phyloP scores from a whole-genome alignment of 2,113 vertebrate genomes.

The Ammospiza caudacuta region DNA sequence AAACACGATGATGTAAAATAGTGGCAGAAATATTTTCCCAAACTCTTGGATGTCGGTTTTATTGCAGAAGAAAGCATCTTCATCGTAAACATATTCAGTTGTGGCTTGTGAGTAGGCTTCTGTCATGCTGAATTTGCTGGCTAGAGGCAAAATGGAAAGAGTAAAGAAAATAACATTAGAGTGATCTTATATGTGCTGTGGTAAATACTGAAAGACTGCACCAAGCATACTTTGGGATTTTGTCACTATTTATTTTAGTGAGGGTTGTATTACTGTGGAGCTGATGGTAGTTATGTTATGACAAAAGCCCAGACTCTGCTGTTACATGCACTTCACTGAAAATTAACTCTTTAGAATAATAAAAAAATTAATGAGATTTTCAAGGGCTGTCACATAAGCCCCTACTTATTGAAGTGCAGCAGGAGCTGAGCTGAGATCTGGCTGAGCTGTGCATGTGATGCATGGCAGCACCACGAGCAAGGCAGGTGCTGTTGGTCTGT shows the following conservation, averaged over 20 bases:
- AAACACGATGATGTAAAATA: conserved; percentile 78
- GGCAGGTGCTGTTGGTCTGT: background rate
- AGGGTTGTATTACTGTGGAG: background rate
- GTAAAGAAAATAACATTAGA: background rate
- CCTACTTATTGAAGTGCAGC: background rate
- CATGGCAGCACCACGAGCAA: background rate
- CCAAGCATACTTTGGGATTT: background rate
- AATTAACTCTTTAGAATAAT: background rate
- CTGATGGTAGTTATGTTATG: background rate
- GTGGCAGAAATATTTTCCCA: conserved; percentile 59
- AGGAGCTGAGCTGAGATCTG: background rate
- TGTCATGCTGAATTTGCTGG: conserved; percentile 52
- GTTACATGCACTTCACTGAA: background rate
- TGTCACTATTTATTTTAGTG: background rate
- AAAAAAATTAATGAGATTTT: background rate
- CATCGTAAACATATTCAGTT: conserved; percentile 39
- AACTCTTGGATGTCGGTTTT: conserved; percentile 55
- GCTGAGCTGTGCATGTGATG: background rate
- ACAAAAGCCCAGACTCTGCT: background rate
- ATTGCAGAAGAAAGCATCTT: conserved; percentile 25
- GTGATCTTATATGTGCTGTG: background rate
- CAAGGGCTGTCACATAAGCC: background rate
- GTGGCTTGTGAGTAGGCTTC: background rate
- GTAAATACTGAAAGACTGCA: background rate
- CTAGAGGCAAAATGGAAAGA: background rate